These are phyloP conservation scores for Empidonax traillii DNA, from an alignment of 2,113 vertebrate species.

Conservation along the genomic window DNA sequence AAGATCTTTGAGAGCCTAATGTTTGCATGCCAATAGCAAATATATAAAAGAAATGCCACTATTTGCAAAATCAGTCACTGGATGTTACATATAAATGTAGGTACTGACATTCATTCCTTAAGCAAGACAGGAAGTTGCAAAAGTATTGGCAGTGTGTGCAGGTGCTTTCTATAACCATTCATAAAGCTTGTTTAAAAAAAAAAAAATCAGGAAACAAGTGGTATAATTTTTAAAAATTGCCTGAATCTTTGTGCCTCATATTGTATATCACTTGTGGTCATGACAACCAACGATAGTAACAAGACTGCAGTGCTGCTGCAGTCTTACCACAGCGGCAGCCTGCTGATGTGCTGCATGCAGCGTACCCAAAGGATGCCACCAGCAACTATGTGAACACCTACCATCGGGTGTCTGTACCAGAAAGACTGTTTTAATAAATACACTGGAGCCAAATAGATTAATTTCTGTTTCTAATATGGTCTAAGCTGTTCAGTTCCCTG, in stretches of 20 bases:
- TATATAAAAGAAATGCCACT: background rate
- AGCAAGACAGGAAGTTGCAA: background rate
- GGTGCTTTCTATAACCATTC: background rate
- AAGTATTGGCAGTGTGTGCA: background rate
- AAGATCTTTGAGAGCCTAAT: background rate
- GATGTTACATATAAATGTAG: background rate
- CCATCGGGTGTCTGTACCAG: background rate
- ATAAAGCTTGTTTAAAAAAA: background rate
- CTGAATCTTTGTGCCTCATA: background rate
- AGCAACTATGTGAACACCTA: background rate
- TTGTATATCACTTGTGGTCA: slow-evolving; percentile 25
- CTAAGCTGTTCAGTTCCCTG: background rate
- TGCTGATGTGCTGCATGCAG: background rate
- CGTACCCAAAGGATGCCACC: background rate
- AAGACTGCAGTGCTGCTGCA: slow-evolving; percentile 55
- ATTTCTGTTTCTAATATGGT: background rate
- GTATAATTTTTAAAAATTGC: background rate
- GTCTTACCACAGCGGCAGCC: background rate
- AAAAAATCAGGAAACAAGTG: background rate
- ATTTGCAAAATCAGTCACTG: background rate
- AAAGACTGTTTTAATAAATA: background rate
- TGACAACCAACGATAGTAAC: slow-evolving; percentile 30
- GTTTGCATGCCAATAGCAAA: fast-evolving
- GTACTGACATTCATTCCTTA: background rate
- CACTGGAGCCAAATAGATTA: background rate